Percentiles rank a stretch among this genome's conserved stretches.
Evolutionary conservation across 2,888 invertebrate genomes (phyloP).

Genomic region (Dione juno): DNA sequence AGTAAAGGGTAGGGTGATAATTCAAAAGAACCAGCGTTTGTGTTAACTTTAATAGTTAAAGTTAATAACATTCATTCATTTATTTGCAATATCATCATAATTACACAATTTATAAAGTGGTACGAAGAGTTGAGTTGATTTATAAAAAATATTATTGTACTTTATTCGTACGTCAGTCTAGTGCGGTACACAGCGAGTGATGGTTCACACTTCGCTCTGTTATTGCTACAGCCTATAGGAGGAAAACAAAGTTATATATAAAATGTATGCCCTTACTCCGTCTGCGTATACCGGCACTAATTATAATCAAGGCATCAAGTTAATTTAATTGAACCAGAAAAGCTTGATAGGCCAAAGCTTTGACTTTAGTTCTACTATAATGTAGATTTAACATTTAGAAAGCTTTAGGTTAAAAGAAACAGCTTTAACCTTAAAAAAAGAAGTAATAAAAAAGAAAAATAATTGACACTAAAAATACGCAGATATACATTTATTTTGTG

Average conservation of each 20-base stretch:
- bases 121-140: conserved; percentile 27
- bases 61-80: conserved; percentile 38
- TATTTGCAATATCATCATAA: conserved; percentile 22
- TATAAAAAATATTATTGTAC: conserved; percentile 30
- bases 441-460: too few relatives aligned
- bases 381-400: too few relatives aligned
- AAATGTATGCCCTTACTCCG: neutral
- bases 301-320: neutral
- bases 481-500: too few relatives aligned
- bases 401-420: too few relatives aligned
- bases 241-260: neutral
- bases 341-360: too few relatives aligned
- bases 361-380: neutral
- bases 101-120: conserved; percentile 32
- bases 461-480: too few relatives aligned
- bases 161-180: conserved; percentile 30
- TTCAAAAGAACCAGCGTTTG: conserved; percentile 3
- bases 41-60: conserved; percentile 38
- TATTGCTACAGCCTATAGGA: neutral
- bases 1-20: neutral
- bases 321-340: neutral
- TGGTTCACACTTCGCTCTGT: neutral
- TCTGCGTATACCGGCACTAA: neutral
- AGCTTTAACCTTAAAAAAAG: too few relatives aligned
- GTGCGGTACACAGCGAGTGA: conserved; percentile 10